Evolutionary conservation across 2,113 vertebrate genomes (phyloP).

Genomic region (Entomyzon cyanotis): DNA sequence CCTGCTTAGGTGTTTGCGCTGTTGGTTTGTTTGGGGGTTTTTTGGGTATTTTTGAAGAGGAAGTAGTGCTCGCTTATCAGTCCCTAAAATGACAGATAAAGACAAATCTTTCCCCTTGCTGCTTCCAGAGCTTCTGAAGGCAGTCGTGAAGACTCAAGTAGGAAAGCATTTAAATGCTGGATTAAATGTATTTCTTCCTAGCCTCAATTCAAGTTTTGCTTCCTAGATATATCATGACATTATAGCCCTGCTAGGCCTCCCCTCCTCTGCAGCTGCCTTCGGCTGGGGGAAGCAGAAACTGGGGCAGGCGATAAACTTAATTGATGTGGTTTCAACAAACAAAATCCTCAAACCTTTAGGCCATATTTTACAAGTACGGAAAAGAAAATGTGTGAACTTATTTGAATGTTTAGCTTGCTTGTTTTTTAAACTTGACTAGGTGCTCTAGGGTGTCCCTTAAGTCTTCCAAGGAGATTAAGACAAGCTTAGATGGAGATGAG

Average conservation of each 20-base stretch:
- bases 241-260: background rate
- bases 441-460: conserved; percentile 6
- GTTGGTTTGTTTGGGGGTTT: background rate
- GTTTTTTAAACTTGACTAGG: background rate
- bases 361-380: background rate
- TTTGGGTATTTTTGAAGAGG: background rate
- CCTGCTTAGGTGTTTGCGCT: background rate
- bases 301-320: background rate
- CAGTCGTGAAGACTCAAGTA: background rate
- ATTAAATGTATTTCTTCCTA: background rate
- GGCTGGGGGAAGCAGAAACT: background rate
- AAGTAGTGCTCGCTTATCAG: background rate
- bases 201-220: background rate
- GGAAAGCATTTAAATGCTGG: background rate
- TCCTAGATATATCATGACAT: background rate
- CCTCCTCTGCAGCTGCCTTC: background rate
- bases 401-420: background rate
- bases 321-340: background rate
- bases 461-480: conserved; percentile 27
- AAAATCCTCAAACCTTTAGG: background rate
- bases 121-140: background rate
- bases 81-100: background rate
- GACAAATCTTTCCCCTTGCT: background rate
- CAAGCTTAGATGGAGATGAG: background rate
- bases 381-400: background rate